These are phyloP conservation scores for Gastracanthus pulcherrimus DNA, from an alignment of 2,888 invertebrate species.

Conservation along the genomic window DNA sequence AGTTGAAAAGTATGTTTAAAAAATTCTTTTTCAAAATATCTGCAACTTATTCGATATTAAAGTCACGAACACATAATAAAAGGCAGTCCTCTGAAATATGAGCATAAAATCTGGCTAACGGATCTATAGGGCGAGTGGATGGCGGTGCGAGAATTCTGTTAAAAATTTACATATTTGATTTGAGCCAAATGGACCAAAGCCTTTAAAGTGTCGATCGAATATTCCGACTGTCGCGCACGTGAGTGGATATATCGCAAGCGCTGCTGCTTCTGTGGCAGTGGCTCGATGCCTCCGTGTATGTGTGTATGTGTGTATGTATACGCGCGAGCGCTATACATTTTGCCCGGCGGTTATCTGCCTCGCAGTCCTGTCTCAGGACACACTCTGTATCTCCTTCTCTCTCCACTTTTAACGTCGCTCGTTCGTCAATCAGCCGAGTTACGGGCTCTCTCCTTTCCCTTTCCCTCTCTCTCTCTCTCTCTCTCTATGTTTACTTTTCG, in stretches of 20 bases:
- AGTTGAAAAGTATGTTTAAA: too few species aligned
- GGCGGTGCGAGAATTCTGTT: constrained; percentile 16
- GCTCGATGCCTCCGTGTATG: background rate
- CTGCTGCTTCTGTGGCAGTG: too few species aligned
- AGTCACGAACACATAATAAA: background rate
- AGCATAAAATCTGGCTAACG: background rate
- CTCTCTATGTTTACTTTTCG: background rate
- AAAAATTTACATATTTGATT: constrained; percentile 47
- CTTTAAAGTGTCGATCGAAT: constrained; percentile 48
- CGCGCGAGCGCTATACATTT: background rate
- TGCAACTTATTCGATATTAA: background rate
- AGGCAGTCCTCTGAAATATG: background rate
- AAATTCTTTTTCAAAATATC: background rate
- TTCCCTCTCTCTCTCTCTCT: background rate
- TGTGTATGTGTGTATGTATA: background rate
- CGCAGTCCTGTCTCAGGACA: background rate
- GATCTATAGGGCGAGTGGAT: background rate
- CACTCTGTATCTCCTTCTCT: background rate
- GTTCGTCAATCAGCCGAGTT: constrained; percentile 60
- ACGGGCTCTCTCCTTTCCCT: background rate
- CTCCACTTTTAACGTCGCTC: constrained; percentile 53
- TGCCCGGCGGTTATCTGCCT: background rate
- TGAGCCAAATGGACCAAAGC: constrained; percentile 36
- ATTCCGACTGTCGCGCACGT: constrained; percentile 24
- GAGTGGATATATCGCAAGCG: constrained; percentile 34